phyloP scores from a whole-genome alignment of 2,113 vertebrate species.

The Embiotoca jacksoni region DNA sequence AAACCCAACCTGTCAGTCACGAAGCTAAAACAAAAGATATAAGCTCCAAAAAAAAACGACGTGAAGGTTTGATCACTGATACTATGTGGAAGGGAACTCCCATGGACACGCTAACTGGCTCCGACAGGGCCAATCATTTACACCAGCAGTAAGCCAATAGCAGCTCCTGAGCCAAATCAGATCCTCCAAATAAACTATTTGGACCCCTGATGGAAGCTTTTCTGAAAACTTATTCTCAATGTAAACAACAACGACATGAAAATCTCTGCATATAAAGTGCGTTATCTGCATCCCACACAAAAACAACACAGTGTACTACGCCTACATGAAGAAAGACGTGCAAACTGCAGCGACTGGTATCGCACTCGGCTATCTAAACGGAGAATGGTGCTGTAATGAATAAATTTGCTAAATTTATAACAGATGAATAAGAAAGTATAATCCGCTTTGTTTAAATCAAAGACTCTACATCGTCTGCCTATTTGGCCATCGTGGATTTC shows the following conservation, averaged over 20 bases:
- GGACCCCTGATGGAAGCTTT: neutral
- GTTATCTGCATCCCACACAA: no score
- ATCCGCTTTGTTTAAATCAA: no score
- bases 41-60: no score
- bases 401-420: no score
- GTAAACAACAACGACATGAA: neutral
- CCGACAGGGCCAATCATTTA: neutral
- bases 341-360: no score
- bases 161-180: neutral
- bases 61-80: neutral
- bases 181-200: neutral
- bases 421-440: no score
- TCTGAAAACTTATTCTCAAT: neutral
- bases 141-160: neutral
- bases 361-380: no score
- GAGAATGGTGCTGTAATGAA: no score
- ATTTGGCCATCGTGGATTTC: no score
- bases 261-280: neutral
- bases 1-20: neutral
- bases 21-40: neutral
- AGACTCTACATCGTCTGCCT: no score
- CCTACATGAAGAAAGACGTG: neutral
- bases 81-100: neutral
- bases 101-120: constrained; percentile 1
- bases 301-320: no score